phyloP scores from a whole-genome alignment of 2,888 invertebrate genomes.

The Anthophora plumipes region DNA sequence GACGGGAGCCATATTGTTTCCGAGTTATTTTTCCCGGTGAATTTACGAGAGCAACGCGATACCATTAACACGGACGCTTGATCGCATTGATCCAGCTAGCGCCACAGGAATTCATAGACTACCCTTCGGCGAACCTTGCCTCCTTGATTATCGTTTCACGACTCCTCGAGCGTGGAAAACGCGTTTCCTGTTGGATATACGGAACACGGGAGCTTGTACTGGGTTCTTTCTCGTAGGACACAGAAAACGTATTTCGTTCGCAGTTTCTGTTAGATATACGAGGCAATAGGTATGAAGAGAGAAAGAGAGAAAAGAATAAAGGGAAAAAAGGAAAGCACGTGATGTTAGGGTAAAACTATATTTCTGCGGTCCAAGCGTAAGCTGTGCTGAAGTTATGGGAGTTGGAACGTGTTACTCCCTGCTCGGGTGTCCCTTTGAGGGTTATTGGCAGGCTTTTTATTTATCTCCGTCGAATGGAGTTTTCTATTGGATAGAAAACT shows the following conservation, averaged over 20 bases:
- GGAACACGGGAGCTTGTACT: background rate
- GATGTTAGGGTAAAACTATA: background rate
- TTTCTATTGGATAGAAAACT: background rate
- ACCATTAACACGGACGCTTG: slow-evolving; percentile 10
- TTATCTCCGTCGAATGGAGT: background rate
- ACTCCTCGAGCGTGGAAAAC: background rate
- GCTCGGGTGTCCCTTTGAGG: background rate
- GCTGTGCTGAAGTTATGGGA: background rate
- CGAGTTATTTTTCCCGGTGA: background rate
- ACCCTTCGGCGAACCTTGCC: background rate
- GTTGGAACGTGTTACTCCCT: background rate
- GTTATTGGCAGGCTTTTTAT: background rate
- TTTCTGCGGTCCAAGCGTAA: background rate
- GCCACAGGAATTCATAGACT: slow-evolving; percentile 5
- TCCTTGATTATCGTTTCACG: slow-evolving; percentile 30
- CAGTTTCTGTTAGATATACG: background rate
- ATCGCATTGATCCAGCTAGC: slow-evolving; percentile 22
- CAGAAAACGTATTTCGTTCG: slow-evolving; percentile 20
- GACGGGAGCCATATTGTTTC: background rate
- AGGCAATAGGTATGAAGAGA: background rate
- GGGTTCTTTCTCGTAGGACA: background rate
- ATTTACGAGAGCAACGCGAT: background rate
- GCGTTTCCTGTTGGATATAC: background rate
- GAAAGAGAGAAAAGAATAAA: background rate
- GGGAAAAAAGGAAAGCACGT: background rate